phyloP scores from a whole-genome alignment of 2,797 vertebrate genomes.

The Chelon labrosus region DNA sequence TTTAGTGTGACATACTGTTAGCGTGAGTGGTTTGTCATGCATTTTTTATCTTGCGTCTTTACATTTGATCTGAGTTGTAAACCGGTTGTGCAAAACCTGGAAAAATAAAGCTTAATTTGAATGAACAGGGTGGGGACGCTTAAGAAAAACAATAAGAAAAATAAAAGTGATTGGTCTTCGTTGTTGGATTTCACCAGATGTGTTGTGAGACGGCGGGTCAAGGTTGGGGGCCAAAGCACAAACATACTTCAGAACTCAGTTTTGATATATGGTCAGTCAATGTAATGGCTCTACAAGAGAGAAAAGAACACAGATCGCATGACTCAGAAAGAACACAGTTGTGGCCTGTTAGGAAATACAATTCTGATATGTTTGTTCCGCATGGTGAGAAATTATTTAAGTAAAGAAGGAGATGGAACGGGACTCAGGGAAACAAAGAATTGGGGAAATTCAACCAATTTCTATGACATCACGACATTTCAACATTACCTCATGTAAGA shows the following conservation, averaged over 20 bases:
- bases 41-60: no score
- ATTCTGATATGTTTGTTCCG: no score
- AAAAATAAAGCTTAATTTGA: no score
- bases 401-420: neutral
- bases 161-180: neutral
- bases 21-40: no score
- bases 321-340: neutral
- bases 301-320: conserved; percentile 1
- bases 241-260: conserved; percentile 18
- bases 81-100: no score
- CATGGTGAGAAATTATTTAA: neutral
- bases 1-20: neutral
- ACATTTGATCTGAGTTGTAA: no score
- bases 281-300: neutral
- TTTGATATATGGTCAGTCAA: neutral
- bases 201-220: conserved; percentile 8
- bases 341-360: no score
- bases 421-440: no score
- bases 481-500: neutral
- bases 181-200: conserved; percentile 9
- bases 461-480: no score
- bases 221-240: conserved; percentile 1
- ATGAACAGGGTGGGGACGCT: no score
- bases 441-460: no score
- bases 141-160: no score